Evolutionary conservation across 2,888 invertebrate genomes (phyloP).

Genomic region (Chrysodeixis includens): DNA sequence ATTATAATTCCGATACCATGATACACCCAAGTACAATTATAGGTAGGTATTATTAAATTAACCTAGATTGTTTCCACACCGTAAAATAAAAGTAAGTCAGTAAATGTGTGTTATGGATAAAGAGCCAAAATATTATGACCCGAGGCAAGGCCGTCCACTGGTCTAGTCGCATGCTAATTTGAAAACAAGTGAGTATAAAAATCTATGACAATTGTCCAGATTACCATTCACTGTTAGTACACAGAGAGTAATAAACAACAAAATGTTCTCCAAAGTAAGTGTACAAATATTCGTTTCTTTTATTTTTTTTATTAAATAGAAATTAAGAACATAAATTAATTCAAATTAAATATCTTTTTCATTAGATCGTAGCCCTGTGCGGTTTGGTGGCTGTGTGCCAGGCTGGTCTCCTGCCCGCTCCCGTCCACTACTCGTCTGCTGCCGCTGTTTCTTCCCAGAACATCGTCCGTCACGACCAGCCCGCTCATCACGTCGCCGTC

Average conservation of each 20-base stretch:
- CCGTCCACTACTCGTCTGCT: constrained; percentile 71
- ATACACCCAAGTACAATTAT: neutral
- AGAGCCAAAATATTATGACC: constrained; percentile 56
- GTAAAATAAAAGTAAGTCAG: constrained; percentile 29
- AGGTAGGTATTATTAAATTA: neutral
- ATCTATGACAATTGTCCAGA: constrained; percentile 38
- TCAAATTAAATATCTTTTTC: no score
- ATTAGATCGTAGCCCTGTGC: constrained; percentile 71
- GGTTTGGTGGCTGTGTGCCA: constrained; percentile 68
- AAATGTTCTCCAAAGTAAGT: constrained; percentile 80
- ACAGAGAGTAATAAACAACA: constrained; percentile 61
- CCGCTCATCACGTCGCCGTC: constrained; percentile 51
- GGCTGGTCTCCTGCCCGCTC: constrained; percentile 69
- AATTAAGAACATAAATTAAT: no score
- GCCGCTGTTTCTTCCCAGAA: constrained; percentile 69
- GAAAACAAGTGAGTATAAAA: constrained; percentile 62
- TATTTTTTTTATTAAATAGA: no score
- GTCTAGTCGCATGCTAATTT: constrained; percentile 38
- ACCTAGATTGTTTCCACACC: constrained; percentile 6
- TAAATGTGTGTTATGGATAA: constrained; percentile 26
- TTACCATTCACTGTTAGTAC: constrained; percentile 63
- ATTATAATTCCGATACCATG: neutral
- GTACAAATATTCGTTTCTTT: no score
- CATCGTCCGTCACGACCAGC: constrained; percentile 67
- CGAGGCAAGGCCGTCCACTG: constrained; percentile 66